A percentile compares a stretch with the other conserved stretches of the same genome.
These are phyloP conservation scores for Smutsia gigantea DNA, from an alignment of 2,797 vertebrate genomes.

Conservation along the genomic window DNA sequence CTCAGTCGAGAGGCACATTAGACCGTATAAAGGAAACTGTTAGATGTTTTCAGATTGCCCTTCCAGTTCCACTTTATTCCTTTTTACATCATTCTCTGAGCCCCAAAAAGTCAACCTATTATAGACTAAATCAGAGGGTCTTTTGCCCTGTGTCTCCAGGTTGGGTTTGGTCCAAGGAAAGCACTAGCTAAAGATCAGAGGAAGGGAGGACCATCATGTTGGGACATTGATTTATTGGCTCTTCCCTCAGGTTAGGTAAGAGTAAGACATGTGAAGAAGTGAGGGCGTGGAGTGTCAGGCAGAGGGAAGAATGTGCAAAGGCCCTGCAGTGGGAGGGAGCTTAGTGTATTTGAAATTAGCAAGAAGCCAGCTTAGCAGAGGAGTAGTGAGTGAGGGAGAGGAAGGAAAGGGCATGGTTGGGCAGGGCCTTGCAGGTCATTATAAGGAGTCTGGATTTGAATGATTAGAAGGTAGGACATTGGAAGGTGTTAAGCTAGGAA, in stretches of 20 bases:
- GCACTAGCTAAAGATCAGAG: neutral
- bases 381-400: neutral
- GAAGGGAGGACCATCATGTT: neutral
- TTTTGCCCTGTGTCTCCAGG: neutral
- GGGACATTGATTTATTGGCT: neutral
- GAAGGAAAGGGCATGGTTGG: neutral
- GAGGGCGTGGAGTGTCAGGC: too few relatives aligned
- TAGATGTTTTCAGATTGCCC: neutral
- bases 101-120: neutral
- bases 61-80: neutral
- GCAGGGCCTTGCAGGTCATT: neutral
- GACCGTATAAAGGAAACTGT: neutral
- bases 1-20: neutral
- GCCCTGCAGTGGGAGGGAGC: neutral
- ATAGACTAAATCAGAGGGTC: neutral
- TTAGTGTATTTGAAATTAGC: neutral
- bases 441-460: neutral
- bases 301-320: neutral
- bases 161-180: neutral
- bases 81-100: neutral
- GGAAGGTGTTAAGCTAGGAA: neutral
- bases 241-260: neutral
- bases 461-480: neutral
- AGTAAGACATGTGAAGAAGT: neutral
- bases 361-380: neutral